Evolutionary conservation across 2,797 vertebrate species (phyloP).

Genomic region (Hyperoplus lanceolatus): DNA sequence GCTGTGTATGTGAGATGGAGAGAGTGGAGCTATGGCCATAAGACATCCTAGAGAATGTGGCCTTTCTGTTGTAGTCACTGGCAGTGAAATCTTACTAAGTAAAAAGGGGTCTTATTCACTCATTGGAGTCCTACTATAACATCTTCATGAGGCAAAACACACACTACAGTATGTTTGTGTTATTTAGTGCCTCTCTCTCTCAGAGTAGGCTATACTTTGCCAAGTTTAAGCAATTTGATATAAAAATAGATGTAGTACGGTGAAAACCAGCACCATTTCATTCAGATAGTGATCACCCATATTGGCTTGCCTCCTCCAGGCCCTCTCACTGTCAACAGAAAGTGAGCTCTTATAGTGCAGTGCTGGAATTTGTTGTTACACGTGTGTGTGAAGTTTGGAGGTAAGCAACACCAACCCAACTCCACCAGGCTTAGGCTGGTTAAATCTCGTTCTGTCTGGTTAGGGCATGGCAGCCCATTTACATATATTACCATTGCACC

Average conservation of each 20-base stretch:
- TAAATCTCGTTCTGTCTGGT: slow-evolving; percentile 85
- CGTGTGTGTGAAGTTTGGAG: slow-evolving; percentile 76
- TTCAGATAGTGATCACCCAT: slow-evolving; percentile 2
- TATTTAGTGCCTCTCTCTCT: not conserved
- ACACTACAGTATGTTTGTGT: too few relatives aligned
- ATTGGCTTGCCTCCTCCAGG: slow-evolving; percentile 5
- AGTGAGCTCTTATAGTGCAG: slow-evolving; percentile 30
- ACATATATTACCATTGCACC: slow-evolving; percentile 82
- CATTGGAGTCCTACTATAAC: not conserved
- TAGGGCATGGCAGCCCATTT: slow-evolving; percentile 72
- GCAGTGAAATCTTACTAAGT: not conserved
- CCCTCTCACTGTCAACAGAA: slow-evolving; percentile 37
- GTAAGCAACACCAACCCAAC: slow-evolving; percentile 62
- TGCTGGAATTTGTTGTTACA: slow-evolving; percentile 76
- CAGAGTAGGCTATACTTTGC: not conserved
- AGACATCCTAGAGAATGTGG: not conserved
- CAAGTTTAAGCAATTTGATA: slow-evolving; percentile 7
- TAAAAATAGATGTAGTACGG: slow-evolving; percentile 2
- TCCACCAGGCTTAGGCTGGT: slow-evolving; percentile 79
- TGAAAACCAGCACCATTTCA: slow-evolving; percentile 15
- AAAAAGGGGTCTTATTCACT: not conserved
- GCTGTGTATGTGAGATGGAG: not conserved
- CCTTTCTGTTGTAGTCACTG: not conserved
- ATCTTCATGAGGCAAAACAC: not conserved
- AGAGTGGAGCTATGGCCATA: not conserved